These are phyloP conservation scores for Muscicapa adusta DNA, from an alignment of 2,113 vertebrate genomes.

Conservation along the genomic window DNA sequence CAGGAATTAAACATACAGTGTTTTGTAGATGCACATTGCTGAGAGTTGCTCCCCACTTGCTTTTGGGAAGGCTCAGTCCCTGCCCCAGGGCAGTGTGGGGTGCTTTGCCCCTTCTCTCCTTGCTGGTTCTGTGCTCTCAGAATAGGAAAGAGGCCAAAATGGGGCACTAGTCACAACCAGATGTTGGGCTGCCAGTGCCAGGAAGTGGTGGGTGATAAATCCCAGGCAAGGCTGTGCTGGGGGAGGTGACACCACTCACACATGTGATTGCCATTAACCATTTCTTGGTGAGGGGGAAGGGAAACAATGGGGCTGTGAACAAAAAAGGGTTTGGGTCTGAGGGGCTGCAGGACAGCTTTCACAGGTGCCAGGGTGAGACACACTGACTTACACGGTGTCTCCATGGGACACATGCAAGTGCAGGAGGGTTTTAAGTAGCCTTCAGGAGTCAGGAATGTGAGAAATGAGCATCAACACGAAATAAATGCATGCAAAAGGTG, in stretches of 20 bases:
- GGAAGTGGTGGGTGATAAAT: constrained; percentile 17
- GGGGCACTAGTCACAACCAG: constrained; percentile 1
- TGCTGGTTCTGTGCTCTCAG: background rate
- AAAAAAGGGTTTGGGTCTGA: background rate
- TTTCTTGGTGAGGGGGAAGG: background rate
- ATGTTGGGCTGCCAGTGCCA: constrained; percentile 26
- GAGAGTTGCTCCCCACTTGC: background rate
- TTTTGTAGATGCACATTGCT: background rate
- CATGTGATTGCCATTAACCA: constrained; percentile 26
- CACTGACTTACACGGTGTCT: fast-evolving
- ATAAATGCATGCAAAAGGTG: background rate
- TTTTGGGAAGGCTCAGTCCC: background rate
- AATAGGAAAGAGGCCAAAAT: background rate
- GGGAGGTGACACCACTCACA: background rate
- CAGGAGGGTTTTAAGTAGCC: background rate
- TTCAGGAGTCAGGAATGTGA: background rate
- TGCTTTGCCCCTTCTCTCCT: background rate
- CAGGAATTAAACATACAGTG: background rate
- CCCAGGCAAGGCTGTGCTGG: background rate
- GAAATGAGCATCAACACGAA: background rate
- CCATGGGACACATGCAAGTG: background rate
- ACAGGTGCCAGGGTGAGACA: background rate
- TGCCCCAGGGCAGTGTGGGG: fast-evolving
- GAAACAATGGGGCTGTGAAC: background rate
- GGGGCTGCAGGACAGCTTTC: background rate